Evolutionary conservation across 2,888 invertebrate genomes (phyloP), one percentile per base, ranked within the genome.

Genomic region (Willowsia nigromaculata): DNA sequence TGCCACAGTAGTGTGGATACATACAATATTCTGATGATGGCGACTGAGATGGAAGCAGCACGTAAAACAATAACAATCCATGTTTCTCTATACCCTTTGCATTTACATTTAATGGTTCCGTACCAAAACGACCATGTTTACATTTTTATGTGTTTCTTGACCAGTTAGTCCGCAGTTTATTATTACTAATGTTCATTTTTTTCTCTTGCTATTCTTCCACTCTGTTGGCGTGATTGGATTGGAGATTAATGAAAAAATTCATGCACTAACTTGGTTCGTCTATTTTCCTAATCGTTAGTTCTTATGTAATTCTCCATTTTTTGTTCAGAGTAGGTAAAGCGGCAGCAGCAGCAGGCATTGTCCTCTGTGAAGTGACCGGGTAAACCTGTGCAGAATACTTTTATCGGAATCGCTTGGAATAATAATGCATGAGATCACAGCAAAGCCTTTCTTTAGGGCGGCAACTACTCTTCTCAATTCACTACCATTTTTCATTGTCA

Each of bases 71-170:
- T 43, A 71, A 71, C 71, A 22, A 71, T 22, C n/a, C 71, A 43
- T 43, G 71, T 71, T 71, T 30, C 71, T 11, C 5, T n/a, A 6
- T 43, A 22, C 22, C 22, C 13, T 25, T 18, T 43, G 13, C 71
- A 71, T 43, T 78, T 78, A 50, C 76, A 78, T 78, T 53, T 78
- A 78, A 78, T 78, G 33, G 50, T 53, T 78, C 76, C 76, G 76
- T 78, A 78, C 30, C 50, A 27, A 50, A 27, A 78, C 37, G 33
- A 53, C 50, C 76, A 53, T 78, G 76, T 78, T 78, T 50, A 78
- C 76, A 78, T 78, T 76, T 78, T 50, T 30, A 53, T 71, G 40
- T 71, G 13, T 40, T 71, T 68, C 68, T 43, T 71, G 22, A 25
- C 25, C 76, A 78, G 30, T 18, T 47, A 33, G 0, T 2, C 76